Evolutionary conservation across 1,140 invertebrate species (phyloP).

Genomic region (Scaptodrosophila lebanonensis): DNA sequence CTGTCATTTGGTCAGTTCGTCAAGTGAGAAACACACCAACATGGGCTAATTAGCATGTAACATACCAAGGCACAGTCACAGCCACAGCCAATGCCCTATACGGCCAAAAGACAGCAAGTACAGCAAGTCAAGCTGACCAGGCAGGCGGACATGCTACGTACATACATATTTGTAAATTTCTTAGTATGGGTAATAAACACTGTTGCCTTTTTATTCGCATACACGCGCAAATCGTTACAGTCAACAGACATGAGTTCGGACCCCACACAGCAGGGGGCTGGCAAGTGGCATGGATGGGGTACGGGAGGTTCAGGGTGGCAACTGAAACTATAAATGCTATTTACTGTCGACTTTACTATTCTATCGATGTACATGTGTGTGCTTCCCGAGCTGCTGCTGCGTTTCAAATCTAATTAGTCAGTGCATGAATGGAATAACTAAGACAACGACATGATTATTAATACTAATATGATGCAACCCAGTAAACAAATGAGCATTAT

Average conservation of each 20-base stretch:
- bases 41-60: constrained; percentile 69
- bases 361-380: too few species aligned
- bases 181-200: constrained; percentile 42
- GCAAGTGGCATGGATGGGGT: too few species aligned
- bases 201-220: constrained; percentile 44
- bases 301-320: too few species aligned
- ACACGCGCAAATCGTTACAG: constrained; percentile 29
- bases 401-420: constrained; percentile 68
- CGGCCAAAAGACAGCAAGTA: constrained; percentile 53
- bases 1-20: constrained; percentile 1
- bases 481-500: constrained; percentile 62
- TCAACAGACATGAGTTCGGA: constrained; percentile 16
- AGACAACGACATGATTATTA: constrained; percentile 37
- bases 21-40: constrained; percentile 23
- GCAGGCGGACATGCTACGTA: constrained; percentile 5
- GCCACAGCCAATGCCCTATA: constrained; percentile 45
- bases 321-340: too few species aligned
- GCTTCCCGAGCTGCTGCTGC: too few species aligned
- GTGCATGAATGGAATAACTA: constrained; percentile 5
- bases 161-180: constrained; percentile 26
- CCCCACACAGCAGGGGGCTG: neutral
- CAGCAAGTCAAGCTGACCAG: constrained; percentile 19
- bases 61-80: constrained; percentile 33
- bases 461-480: constrained; percentile 62
- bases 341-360: too few species aligned